phyloP scores from a whole-genome alignment of 2,113 vertebrate species.

The Emydocephalus ijimae region DNA sequence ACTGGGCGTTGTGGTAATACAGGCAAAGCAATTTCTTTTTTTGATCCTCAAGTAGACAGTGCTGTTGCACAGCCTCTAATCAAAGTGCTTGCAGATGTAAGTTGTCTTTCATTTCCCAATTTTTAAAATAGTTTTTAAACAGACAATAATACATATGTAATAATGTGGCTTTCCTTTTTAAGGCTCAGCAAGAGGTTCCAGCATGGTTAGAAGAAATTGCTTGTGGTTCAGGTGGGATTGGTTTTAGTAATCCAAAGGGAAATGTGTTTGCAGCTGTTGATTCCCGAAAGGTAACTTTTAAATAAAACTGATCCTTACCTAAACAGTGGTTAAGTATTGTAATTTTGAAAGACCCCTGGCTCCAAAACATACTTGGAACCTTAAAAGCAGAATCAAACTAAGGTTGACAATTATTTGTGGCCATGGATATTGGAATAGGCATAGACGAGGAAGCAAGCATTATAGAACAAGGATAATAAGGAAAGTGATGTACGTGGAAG shows the following conservation, averaged over 20 bases:
- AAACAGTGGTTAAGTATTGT: not conserved
- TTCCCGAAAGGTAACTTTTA: constrained; percentile 74
- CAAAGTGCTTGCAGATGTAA: constrained; percentile 85
- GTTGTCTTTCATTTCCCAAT: constrained; percentile 45
- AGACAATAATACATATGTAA: not conserved
- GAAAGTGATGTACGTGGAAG: not conserved
- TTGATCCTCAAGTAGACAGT: constrained; percentile 72
- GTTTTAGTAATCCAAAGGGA: constrained; percentile 49
- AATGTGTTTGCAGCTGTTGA: constrained; percentile 69
- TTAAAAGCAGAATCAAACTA: not conserved
- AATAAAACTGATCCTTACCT: not conserved
- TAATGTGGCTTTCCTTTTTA: constrained; percentile 7
- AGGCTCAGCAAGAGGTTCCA: constrained; percentile 94
- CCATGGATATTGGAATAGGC: not conserved
- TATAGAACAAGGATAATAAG: not conserved
- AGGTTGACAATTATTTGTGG: not conserved
- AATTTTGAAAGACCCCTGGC: not conserved
- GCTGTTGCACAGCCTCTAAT: constrained; percentile 77
- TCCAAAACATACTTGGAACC: not conserved
- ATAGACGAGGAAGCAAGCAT: not conserved
- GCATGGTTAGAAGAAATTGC: constrained; percentile 86
- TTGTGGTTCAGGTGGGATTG: constrained; percentile 56
- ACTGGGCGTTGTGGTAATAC: constrained; percentile 93
- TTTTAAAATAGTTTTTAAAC: not conserved
- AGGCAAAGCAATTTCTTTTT: constrained; percentile 87